These are phyloP conservation scores for Rhamphomyia laevipes DNA, from an alignment of 2,888 invertebrate species.

Conservation along the genomic window DNA sequence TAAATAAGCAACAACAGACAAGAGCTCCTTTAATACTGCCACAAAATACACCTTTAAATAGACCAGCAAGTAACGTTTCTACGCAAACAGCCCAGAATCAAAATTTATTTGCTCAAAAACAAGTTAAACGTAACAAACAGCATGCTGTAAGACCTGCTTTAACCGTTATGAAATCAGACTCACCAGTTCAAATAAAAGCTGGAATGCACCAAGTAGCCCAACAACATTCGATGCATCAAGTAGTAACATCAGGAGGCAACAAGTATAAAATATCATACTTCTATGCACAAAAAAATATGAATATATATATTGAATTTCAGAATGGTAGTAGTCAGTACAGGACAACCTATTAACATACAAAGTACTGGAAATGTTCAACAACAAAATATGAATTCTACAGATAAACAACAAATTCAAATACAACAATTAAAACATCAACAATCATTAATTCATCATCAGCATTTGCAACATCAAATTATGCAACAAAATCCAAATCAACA, in stretches of 20 bases:
- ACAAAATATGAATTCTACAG: slow-evolving; percentile 14
- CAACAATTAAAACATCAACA: slow-evolving; percentile 27
- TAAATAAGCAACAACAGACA: slow-evolving; percentile 26
- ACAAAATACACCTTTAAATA: slow-evolving; percentile 44
- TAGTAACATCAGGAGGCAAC: slow-evolving; percentile 40
- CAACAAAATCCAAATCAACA: slow-evolving; percentile 26
- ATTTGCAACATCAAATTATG: slow-evolving; percentile 28
- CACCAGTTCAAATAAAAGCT: slow-evolving; percentile 19
- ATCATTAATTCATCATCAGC: slow-evolving; percentile 28
- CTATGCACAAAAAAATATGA: too few relatives aligned
- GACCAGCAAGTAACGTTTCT: slow-evolving; percentile 72
- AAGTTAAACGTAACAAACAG: slow-evolving; percentile 61
- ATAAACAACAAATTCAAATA: slow-evolving; percentile 35
- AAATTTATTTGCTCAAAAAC: slow-evolving; percentile 38
- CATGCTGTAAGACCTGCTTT: slow-evolving; percentile 57
- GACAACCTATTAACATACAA: slow-evolving; percentile 33
- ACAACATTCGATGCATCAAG: slow-evolving; percentile 38
- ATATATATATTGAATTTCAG: slow-evolving; percentile 17
- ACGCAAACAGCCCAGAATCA: slow-evolving; percentile 58
- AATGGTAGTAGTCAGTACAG: slow-evolving; percentile 38
- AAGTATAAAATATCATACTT: slow-evolving; percentile 35
- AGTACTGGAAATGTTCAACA: slow-evolving; percentile 29
- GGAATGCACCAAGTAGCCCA: slow-evolving; percentile 34
- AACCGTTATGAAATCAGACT: slow-evolving; percentile 42
- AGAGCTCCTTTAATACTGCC: slow-evolving; percentile 47